Conservation (phyloP, 1,140 invertebrate genomes). For the Hesperophylax magnus region DNA sequence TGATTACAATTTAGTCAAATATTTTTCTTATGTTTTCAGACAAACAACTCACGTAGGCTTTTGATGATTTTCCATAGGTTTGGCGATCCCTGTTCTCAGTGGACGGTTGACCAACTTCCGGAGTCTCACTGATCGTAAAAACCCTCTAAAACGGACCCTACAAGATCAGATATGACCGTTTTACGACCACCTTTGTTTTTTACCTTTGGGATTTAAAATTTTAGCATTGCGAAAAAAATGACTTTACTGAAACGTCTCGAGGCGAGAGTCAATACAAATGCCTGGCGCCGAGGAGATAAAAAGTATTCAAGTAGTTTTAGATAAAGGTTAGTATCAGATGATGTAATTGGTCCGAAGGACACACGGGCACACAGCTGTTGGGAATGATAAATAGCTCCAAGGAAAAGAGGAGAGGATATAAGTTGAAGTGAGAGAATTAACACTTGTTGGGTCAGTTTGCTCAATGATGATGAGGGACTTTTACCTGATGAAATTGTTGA, state of each 20-base stretch:
- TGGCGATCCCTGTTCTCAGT: too few relatives aligned
- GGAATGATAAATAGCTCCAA: neutral
- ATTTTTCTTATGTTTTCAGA: too few relatives aligned
- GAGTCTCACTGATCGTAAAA: neutral
- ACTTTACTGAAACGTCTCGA: neutral
- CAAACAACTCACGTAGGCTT: too few relatives aligned
- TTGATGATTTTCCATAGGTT: too few relatives aligned
- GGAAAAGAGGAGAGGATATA: too few relatives aligned
- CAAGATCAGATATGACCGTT: slow-evolving; percentile 17
- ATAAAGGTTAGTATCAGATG: neutral
- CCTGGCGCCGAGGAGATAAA: neutral
- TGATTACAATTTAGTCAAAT: too few relatives aligned
- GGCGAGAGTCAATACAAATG: neutral
- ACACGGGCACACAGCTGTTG: neutral
- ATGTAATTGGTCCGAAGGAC: neutral
- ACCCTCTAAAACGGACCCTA: neutral
- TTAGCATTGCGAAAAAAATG: slow-evolving; percentile 11
- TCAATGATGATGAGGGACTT: too few relatives aligned
- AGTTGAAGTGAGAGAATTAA: too few relatives aligned
- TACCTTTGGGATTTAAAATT: neutral
- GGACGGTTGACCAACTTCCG: slow-evolving; percentile 16
- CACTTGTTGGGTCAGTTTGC: too few relatives aligned
- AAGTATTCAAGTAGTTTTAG: neutral
- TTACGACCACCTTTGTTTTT: slow-evolving; percentile 10
- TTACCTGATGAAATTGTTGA: too few relatives aligned